A percentile compares a stretch with the other conserved stretches of the same genome.
Evolutionary conservation across 2,797 vertebrate species (phyloP).

Genomic region (Chromis chromis): DNA sequence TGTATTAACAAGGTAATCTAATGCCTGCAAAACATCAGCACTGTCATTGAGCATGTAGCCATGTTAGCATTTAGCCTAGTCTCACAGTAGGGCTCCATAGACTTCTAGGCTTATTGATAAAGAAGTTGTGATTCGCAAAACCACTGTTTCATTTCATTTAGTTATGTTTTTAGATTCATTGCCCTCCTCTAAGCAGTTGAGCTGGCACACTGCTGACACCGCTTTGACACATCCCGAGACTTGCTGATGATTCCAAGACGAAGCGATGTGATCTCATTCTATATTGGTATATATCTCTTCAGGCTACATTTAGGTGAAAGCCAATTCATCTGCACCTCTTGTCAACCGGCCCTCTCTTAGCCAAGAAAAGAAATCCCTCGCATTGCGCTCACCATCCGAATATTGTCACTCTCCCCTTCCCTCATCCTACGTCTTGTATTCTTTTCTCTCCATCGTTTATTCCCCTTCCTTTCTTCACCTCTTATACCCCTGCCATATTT

Average conservation of each 20-base stretch:
- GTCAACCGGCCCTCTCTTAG: constrained; percentile 37
- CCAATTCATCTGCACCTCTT: constrained; percentile 54
- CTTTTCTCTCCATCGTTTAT: constrained; percentile 9
- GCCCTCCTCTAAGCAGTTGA: constrained; percentile 3
- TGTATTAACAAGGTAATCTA: too few species aligned
- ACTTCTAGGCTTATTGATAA: neutral
- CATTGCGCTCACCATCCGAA: constrained; percentile 41
- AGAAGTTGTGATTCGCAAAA: too few species aligned
- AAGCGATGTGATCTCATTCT: constrained; percentile 43
- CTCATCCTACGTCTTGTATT: constrained; percentile 37
- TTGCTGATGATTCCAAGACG: constrained; percentile 43
- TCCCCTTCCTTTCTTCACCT: constrained; percentile 40
- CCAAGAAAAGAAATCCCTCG: constrained; percentile 60
- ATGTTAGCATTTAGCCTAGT: neutral
- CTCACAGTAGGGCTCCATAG: neutral
- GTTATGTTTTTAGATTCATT: too few species aligned
- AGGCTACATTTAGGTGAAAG: constrained; percentile 41
- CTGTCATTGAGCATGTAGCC: neutral
- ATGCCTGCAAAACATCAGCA: neutral
- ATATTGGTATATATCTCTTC: constrained; percentile 42
- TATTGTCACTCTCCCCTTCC: constrained; percentile 44
- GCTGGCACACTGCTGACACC: constrained; percentile 13
- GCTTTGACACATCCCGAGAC: constrained; percentile 16
- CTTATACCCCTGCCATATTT: constrained; percentile 65
- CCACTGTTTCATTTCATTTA: neutral